These are phyloP conservation scores for Sericinus montela DNA, from an alignment of 2,888 invertebrate species.

Conservation along the genomic window DNA sequence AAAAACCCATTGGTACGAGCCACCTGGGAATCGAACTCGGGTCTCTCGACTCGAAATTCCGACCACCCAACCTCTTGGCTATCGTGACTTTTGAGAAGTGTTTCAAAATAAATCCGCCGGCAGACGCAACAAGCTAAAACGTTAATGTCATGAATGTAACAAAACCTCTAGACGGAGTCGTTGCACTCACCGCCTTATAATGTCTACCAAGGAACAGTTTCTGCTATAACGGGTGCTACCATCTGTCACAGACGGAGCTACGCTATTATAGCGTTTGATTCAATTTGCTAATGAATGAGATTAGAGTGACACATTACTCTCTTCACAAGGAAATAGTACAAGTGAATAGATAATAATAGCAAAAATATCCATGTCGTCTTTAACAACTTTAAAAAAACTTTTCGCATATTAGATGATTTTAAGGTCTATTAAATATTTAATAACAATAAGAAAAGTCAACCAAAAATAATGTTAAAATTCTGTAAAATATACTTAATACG, in stretches of 20 bases:
- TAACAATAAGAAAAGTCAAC: no score
- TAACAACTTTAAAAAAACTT: no score
- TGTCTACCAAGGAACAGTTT: slow-evolving; percentile 19
- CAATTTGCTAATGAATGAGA: slow-evolving; percentile 2
- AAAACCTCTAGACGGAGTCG: slow-evolving; percentile 52
- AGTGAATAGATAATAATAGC: neutral
- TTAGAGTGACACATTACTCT: slow-evolving; percentile 1
- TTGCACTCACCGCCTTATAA: slow-evolving; percentile 40
- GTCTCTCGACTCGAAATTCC: no score
- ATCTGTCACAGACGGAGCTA: slow-evolving; percentile 23
- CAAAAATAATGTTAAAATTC: no score
- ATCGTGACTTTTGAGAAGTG: no score
- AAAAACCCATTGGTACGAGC: no score
- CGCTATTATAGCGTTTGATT: slow-evolving; percentile 9
- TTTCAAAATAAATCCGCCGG: slow-evolving; percentile 52
- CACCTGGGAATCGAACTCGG: no score
- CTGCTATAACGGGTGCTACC: slow-evolving; percentile 9
- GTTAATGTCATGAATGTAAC: slow-evolving; percentile 64
- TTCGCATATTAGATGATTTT: no score
- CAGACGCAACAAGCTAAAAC: slow-evolving; percentile 59
- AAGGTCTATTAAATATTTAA: no score
- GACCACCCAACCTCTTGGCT: no score
- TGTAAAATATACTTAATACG: no score
- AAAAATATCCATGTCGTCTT: neutral
- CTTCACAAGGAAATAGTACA: neutral